Evolutionary conservation across 2,797 vertebrate species (phyloP).

Genomic region (Adelosebastes latens): DNA sequence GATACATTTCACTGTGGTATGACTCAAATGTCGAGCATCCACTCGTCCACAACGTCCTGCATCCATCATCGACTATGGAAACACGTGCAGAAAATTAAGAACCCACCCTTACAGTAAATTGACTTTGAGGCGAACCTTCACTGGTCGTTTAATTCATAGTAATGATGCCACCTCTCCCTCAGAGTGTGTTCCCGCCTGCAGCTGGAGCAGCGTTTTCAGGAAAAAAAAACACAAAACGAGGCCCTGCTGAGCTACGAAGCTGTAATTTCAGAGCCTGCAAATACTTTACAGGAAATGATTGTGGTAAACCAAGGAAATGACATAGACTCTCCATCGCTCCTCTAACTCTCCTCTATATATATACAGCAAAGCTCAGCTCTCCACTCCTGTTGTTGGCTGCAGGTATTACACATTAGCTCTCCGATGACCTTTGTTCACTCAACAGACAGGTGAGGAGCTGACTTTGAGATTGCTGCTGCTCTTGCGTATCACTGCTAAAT

Average conservation of each 20-base stretch:
- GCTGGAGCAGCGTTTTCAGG: conserved; percentile 47
- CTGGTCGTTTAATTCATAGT: conserved; percentile 16
- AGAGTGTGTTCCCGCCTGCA: conserved; percentile 47
- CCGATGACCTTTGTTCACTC: conserved; percentile 18
- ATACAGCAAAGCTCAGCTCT: neutral
- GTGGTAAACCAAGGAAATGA: conserved; percentile 81
- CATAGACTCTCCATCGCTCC: conserved; percentile 57
- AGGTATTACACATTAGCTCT: neutral
- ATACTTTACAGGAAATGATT: conserved; percentile 84
- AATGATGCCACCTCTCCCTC: conserved; percentile 50
- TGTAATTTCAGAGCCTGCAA: conserved; percentile 79
- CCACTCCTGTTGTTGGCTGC: neutral
- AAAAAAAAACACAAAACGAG: neutral
- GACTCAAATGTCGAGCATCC: conserved; percentile 34
- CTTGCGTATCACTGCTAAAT: conserved; percentile 21
- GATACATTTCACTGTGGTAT: conserved; percentile 11
- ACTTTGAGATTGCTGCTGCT: conserved; percentile 14
- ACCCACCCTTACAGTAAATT: conserved; percentile 18
- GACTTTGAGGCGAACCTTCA: conserved; percentile 9
- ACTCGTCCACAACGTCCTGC: neutral
- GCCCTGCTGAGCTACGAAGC: conserved; percentile 52
- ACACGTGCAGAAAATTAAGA: conserved; percentile 29
- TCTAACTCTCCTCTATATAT: conserved; percentile 12
- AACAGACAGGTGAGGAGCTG: conserved; percentile 31
- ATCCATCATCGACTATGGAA: conserved; percentile 6